Base-by-base conservation (phyloP, 1,140 invertebrate genomes). In the Tetragonula clypearis region DNA sequence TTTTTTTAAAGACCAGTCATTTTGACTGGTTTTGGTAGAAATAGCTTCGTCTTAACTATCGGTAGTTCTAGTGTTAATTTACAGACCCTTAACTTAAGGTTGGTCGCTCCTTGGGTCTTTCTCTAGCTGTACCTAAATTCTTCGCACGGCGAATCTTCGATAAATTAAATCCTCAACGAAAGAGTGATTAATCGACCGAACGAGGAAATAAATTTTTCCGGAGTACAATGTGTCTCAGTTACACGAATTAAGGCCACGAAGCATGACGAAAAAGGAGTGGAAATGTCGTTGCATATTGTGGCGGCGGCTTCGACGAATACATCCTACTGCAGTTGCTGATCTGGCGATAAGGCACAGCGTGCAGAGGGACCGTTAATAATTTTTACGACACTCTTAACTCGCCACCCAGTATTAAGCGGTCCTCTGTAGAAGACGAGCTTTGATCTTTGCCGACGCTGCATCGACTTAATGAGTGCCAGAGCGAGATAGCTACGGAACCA, bases 381-480 rank as follows among this genome's bases (percentile, higher is more conserved):
- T 92, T 93, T 93, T 92, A 94, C 93, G 91, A 94, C 93, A 93
- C 91, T 94, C 92, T 94, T 93, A 91, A 90, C 93, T 94, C 92
- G 92, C 93, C 93, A 94, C 92, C 92, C 93, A 92, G 92, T 93
- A 94, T 93, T 94, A 94, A 92, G 92, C 92, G 92, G 90, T 92
- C 92, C 90, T 90, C 91, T 90, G 89, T 91, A 91, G 88, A 90
- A 93, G 91, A 91, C 85, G 84, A 83, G 91, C 93, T 93, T 94
- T 94, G 93, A 93, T 94, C 93, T 93, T 94, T 72, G 92, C 93
- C 93, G 93, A 92, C 93, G 88, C 78, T 84, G 88, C 91, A 92
- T 92, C 88, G 86, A 84, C 89, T 90, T 92, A 91, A 92, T 92
- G 90, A 92, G 86, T 87, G 88, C 90, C 86, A 76, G 90, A 89